phyloP scores from a whole-genome alignment of 2,797 vertebrate species.

The Octomys mimax region DNA sequence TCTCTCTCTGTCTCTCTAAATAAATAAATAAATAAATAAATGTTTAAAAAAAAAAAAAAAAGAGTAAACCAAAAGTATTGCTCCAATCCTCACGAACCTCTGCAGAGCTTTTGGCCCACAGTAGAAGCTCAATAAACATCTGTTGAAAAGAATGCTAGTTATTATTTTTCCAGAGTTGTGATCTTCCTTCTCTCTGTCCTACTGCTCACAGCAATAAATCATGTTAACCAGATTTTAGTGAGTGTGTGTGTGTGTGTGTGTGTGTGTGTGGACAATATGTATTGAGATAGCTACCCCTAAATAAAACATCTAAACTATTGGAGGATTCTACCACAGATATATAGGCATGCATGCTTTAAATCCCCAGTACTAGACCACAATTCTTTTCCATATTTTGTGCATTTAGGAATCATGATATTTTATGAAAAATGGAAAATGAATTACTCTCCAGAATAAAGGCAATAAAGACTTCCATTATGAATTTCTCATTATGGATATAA shows the following conservation, averaged over 20 bases:
- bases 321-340: background rate
- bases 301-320: slow-evolving; percentile 14
- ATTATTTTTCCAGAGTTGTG: slow-evolving; percentile 55
- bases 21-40: too few relatives aligned
- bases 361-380: background rate
- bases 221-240: background rate
- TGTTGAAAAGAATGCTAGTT: slow-evolving; percentile 11
- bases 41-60: too few relatives aligned
- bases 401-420: slow-evolving; percentile 60
- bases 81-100: background rate
- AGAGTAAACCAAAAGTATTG: slow-evolving; percentile 46
- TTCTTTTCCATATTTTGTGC: slow-evolving; percentile 25
- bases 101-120: background rate
- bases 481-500: slow-evolving; percentile 61
- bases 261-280: background rate
- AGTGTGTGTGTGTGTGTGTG: background rate
- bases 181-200: slow-evolving; percentile 15
- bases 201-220: background rate
- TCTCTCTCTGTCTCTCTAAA: too few relatives aligned
- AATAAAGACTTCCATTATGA: slow-evolving; percentile 60
- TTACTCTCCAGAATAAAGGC: slow-evolving; percentile 60
- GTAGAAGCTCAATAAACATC: slow-evolving; percentile 48
- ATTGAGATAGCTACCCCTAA: background rate
- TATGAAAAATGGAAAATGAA: slow-evolving; percentile 63
- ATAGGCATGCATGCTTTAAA: background rate